Base-by-base conservation (phyloP, 2,888 invertebrate species). In the Rhamphomyia laevipes region DNA sequence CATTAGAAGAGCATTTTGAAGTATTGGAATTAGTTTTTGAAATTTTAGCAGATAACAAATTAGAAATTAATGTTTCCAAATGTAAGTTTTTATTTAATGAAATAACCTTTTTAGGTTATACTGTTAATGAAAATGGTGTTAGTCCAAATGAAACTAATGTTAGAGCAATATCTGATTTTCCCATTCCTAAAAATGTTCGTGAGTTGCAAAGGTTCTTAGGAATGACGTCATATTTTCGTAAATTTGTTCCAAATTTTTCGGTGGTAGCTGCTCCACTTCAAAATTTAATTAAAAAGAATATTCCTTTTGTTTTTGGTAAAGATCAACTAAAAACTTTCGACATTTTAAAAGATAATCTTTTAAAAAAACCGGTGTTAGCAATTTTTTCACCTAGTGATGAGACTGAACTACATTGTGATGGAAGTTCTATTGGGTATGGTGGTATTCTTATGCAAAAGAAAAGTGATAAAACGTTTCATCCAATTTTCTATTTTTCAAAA, bases 341-440 rank as follows among this genome's bases (percentile, higher is more conserved):
- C 15, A 16, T 4, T n/a, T 52, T 51, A 45, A 54, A 53, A 16
- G 7, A 18, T n/a, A 50, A 47, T 30, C 23, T 52, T 18, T 3
- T 46, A 7, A 21, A 27, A 11, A 31, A 48, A 27, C 58, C 55
- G 17, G 51, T 62, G 16, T 50, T 66, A 21, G 53, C 58, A 5
- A 48, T 66, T 4, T 65, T 31, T 53, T 47, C 48, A 9, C 60
- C 61, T 3, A 35, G 43, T 16, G n/a, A 41, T 21, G 56, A 57
- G 45, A 60, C 58, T 4, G 56, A 60, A 49, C 46, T 61, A 44
- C 61, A 61, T 49, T 58, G 56, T 23, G 61, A 62, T 52, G 62
- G 60, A 5, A 57, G 58, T 50, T 12, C 51, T 0, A 11, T 23
- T 4, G 59, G 60, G 2, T 60, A 52, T 51, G 62, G 59, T 15